Base-by-base conservation (phyloP, 2,888 invertebrate species). In the Tridacna gigas region DNA sequence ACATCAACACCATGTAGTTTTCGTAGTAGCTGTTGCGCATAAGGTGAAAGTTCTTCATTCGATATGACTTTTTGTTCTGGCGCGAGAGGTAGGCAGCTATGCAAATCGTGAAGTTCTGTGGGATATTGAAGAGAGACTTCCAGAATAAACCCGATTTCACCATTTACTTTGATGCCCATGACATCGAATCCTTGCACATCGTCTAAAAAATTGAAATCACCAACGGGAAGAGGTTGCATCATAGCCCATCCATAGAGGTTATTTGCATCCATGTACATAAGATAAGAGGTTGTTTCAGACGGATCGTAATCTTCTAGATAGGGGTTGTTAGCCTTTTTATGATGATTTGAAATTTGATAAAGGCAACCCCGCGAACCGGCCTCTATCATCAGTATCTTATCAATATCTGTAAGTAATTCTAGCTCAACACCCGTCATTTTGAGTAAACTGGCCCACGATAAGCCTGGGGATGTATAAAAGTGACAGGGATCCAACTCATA, bases 391-490 rank as follows among this genome's bases (percentile, higher is more conserved):
- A 77, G 45, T 25, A 81, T 28, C 45, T 65, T 25, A 74, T 81
- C 77, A 45, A 81, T 74, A 25, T 81, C 86, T 51, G 77, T 77
- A 5, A 81, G 15, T 22, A 81, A 25, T 60, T 81, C 81, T 12
- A 81, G 28, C 22, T 71, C 22, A 51, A 77, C 71, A 13, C 47
- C 74, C 18, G 81, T 81, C 81, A 77, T 77, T 66, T 81, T 81
- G 4, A 82, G 63, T 25, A 71, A 74, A n/a, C 77, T 77, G 4
- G 75, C 20, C 80, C 79, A 81, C 5, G 73, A 69, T 26, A 83
- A 48, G 56, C 83, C 81, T n/a, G 83, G 86, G 22, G 77, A 66
- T 22, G 86, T 83, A 48, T 79, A 81, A 47, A 77, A 86, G 63
- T 81, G 81, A 71, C 76, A 74, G 15, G 77, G 74, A 73, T 83